Evolutionary conservation across 2,888 invertebrate species (phyloP).

Genomic region (Ochropacha duplaris): DNA sequence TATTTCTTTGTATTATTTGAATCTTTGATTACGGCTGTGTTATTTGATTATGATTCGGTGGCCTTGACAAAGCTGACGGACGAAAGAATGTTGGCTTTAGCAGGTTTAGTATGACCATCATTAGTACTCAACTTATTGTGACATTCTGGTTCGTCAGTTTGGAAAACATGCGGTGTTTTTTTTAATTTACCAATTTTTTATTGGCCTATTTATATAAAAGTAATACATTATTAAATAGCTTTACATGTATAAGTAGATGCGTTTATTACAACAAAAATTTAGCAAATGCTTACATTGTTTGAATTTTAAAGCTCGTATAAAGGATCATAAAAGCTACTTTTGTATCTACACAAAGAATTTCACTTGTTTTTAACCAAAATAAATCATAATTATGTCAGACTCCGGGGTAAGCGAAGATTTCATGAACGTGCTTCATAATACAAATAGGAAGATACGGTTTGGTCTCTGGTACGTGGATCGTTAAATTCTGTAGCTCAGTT

Average conservation of each 20-base stretch:
- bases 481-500: too few species aligned
- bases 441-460: too few species aligned
- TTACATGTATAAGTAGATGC: too few species aligned
- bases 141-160: background rate
- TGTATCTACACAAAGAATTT: background rate
- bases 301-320: background rate
- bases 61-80: background rate
- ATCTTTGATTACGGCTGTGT: background rate
- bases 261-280: background rate
- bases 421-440: background rate
- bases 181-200: too few species aligned
- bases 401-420: background rate
- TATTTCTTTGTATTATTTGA: background rate
- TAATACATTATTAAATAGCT: too few species aligned
- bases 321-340: background rate
- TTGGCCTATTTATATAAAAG: too few species aligned
- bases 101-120: background rate
- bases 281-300: background rate
- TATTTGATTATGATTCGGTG: background rate
- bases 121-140: background rate
- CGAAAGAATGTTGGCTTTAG: background rate
- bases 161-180: too few species aligned
- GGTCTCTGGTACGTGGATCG: too few species aligned
- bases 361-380: background rate
- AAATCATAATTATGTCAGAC: background rate